These are phyloP conservation scores for Clitarchus hookeri DNA, from an alignment of 2,888 invertebrate species.

Conservation along the genomic window DNA sequence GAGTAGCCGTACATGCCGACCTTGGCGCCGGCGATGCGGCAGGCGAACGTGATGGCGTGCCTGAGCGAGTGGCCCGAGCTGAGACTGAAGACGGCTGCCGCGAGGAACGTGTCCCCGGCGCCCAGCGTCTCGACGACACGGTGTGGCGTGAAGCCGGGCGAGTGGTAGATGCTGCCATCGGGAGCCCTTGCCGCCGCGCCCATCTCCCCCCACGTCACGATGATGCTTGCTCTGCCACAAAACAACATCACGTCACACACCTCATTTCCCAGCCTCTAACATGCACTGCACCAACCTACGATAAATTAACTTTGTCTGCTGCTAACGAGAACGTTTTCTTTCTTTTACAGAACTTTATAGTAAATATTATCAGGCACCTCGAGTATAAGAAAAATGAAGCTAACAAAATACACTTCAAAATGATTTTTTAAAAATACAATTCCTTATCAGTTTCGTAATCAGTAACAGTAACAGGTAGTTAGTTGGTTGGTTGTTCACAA, in stretches of 20 bases:
- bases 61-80: conserved; percentile 53
- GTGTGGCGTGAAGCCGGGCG: conserved; percentile 58
- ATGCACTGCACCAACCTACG: too few species aligned
- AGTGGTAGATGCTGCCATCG: conserved; percentile 51
- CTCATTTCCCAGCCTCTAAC: too few species aligned
- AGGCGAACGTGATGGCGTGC: conserved; percentile 62
- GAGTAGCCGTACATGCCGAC: conserved; percentile 51
- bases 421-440: too few species aligned
- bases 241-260: neutral
- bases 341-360: too few species aligned
- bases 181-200: conserved; percentile 58
- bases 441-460: too few species aligned
- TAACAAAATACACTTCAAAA: too few species aligned
- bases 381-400: too few species aligned
- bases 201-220: conserved; percentile 66
- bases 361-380: too few species aligned
- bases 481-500: too few species aligned
- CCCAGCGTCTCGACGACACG: conserved; percentile 65
- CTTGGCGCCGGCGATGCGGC: conserved; percentile 66
- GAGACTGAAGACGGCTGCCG: conserved; percentile 61
- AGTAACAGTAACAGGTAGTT: too few species aligned
- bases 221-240: conserved; percentile 52
- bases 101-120: conserved; percentile 71
- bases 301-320: too few species aligned
- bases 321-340: too few species aligned